Evolutionary conservation across 2,113 vertebrate species (phyloP).

Genomic region (Strix uralensis): DNA sequence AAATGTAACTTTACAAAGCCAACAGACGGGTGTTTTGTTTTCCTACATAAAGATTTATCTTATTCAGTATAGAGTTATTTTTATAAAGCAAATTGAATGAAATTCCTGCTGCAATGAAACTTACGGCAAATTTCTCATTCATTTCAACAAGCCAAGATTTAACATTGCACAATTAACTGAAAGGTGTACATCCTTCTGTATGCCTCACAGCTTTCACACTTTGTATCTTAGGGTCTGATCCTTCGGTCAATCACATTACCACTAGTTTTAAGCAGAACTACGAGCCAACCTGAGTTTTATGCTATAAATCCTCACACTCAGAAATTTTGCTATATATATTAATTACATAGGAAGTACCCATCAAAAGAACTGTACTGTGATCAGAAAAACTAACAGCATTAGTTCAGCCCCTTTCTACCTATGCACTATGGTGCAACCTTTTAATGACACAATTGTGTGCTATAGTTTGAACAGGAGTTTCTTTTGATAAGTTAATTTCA

Average conservation of each 20-base stretch:
- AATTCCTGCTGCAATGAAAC: neutral
- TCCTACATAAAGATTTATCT: neutral
- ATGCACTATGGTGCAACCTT: neutral
- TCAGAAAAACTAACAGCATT: neutral
- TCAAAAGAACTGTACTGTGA: neutral
- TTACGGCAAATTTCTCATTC: neutral
- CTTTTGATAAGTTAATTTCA: neutral
- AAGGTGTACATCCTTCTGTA: neutral
- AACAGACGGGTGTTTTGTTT: neutral
- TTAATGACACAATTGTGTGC: neutral
- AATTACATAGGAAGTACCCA: neutral
- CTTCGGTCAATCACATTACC: neutral
- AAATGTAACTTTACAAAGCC: neutral
- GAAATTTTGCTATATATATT: neutral
- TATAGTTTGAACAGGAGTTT: neutral
- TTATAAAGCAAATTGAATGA: neutral
- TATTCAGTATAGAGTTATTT: neutral
- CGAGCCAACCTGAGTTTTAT: neutral
- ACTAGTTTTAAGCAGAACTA: neutral
- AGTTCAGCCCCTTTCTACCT: neutral
- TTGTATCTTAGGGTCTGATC: neutral
- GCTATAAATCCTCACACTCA: neutral
- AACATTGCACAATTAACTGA: neutral
- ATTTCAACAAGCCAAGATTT: neutral
- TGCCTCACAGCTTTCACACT: neutral